Evolutionary conservation across 1,140 invertebrate genomes (phyloP).

Genomic region (Bombus sylvicola): DNA sequence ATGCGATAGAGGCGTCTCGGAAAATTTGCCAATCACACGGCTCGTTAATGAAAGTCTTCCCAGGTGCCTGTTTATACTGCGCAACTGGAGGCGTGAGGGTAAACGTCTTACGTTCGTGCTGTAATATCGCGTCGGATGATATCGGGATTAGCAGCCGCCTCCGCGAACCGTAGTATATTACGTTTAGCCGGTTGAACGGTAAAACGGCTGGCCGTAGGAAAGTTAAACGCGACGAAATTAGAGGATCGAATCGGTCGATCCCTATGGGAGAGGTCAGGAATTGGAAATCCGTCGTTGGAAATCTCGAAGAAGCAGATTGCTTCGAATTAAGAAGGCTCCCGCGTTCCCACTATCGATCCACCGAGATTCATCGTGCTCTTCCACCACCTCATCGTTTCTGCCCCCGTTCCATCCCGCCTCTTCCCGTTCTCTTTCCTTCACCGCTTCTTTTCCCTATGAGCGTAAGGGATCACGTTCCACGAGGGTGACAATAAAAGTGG

Average conservation of each 20-base stretch:
- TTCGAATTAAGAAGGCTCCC: not conserved
- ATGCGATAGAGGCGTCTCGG: not conserved
- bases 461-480: not conserved
- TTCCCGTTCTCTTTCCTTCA: not conserved
- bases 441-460: not conserved
- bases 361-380: not conserved
- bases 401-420: not conserved
- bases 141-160: conserved; percentile 32
- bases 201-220: conserved; percentile 1
- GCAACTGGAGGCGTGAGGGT: conserved; percentile 18
- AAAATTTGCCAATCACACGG: conserved; percentile 51
- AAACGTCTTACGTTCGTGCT: conserved; percentile 37
- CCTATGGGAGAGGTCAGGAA: conserved; percentile 2
- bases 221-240: conserved; percentile 48
- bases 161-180: conserved; percentile 11
- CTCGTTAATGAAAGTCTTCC: conserved; percentile 38
- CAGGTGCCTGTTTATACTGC: conserved; percentile 19
- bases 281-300: conserved; percentile 33
- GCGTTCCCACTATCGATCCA: conserved; percentile 3
- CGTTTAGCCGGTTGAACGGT: conserved; percentile 18
- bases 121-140: conserved; percentile 47
- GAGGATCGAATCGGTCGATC: not conserved
- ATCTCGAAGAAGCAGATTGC: conserved; percentile 17
- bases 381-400: not conserved
- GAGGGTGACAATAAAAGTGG: conserved; percentile 34